Percentiles rank a stretch among this genome's conserved stretches.
phyloP scores from a whole-genome alignment of 1,140 invertebrate genomes.

The Coboldia fuscipes region DNA sequence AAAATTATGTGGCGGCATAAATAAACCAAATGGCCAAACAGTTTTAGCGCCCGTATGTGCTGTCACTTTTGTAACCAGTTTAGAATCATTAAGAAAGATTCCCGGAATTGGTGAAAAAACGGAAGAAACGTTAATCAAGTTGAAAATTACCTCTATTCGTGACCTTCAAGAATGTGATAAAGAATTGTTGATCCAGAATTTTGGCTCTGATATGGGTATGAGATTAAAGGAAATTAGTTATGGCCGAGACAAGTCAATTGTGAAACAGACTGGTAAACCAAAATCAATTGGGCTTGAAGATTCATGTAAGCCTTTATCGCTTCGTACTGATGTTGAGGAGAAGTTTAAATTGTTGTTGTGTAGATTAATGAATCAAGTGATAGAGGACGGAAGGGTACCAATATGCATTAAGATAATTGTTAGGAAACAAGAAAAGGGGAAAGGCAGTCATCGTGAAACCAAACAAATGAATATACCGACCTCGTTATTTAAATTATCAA shows the following conservation, averaged over 20 bases:
- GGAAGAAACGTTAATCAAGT: constrained; percentile 31
- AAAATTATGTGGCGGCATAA: constrained; percentile 44
- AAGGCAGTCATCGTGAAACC: constrained; percentile 41
- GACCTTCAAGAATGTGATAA: constrained; percentile 39
- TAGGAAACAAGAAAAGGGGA: constrained; percentile 37
- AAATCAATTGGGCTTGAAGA: constrained; percentile 53
- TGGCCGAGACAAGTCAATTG: constrained; percentile 42
- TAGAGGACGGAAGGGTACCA: constrained; percentile 53
- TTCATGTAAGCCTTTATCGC: constrained; percentile 41
- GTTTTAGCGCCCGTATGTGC: constrained; percentile 44
- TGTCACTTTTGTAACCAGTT: constrained; percentile 33
- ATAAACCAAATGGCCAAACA: constrained; percentile 68
- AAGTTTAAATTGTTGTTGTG: constrained; percentile 39
- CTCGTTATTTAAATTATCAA: constrained; percentile 31
- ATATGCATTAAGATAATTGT: constrained; percentile 47
- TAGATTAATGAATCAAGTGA: constrained; percentile 41
- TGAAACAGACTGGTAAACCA: constrained; percentile 44
- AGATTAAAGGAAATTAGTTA: constrained; percentile 41
- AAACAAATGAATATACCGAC: constrained; percentile 45
- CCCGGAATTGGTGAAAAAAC: constrained; percentile 52
- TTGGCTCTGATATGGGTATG: constrained; percentile 41
- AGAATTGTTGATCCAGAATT: constrained; percentile 29
- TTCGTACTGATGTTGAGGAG: constrained; percentile 44
- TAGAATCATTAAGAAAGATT: constrained; percentile 34
- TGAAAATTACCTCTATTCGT: constrained; percentile 36